Percentiles rank a stretch among this genome's conserved stretches.
Evolutionary conservation across 1,140 invertebrate species (phyloP).

Genomic region (Drosophila tsacasi): DNA sequence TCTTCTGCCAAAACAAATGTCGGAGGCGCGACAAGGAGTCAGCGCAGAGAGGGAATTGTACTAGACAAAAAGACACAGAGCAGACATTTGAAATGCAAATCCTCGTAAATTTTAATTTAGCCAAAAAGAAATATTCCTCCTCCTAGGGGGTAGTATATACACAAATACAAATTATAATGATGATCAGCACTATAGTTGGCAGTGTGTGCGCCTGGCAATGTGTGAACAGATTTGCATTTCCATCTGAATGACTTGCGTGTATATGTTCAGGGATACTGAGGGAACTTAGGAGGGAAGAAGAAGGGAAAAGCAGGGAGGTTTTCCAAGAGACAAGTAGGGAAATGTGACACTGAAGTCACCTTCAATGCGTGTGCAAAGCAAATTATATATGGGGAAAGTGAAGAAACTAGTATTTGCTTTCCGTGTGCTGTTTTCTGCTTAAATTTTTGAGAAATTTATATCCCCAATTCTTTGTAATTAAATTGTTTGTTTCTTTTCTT

Average conservation of each 20-base stretch:
- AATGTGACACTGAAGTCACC: slow-evolving; percentile 57
- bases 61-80: slow-evolving; percentile 29
- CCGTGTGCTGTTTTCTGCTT: background rate
- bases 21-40: slow-evolving; percentile 49
- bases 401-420: slow-evolving; percentile 11
- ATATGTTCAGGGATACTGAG: background rate
- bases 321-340: slow-evolving; percentile 14
- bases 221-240: slow-evolving; percentile 75
- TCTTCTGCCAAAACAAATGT: slow-evolving; percentile 63
- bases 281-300: background rate
- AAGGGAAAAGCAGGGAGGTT: background rate
- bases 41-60: slow-evolving; percentile 1
- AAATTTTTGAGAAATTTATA: slow-evolving; percentile 16
- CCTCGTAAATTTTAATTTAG: slow-evolving; percentile 77
- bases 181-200: slow-evolving; percentile 69
- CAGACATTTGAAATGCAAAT: slow-evolving; percentile 76
- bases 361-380: slow-evolving; percentile 53
- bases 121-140: slow-evolving; percentile 39
- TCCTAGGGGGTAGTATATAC: slow-evolving; percentile 31
- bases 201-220: slow-evolving; percentile 50
- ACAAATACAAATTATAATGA: slow-evolving; percentile 64
- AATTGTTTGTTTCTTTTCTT: no score
- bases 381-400: slow-evolving; percentile 36
- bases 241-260: slow-evolving; percentile 58
- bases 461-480: no score